Evolutionary conservation across 2,797 vertebrate species (phyloP).

Genomic region (Bryconaethiops microstoma): DNA sequence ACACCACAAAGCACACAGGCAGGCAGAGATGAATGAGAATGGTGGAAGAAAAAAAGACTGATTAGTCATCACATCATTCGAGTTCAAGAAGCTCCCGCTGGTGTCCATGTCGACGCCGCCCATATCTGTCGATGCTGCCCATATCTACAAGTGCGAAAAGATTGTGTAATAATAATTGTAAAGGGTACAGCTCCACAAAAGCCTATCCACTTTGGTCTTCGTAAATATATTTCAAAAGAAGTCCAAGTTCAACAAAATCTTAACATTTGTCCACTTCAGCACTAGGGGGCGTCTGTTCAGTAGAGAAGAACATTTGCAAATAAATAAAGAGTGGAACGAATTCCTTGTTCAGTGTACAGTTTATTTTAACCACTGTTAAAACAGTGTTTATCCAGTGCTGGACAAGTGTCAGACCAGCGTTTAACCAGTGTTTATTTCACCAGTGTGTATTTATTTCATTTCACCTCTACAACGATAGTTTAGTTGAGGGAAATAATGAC

Average conservation of each 20-base stretch:
- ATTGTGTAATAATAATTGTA: neutral
- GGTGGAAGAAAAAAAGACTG: neutral
- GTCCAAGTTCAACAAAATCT: neutral
- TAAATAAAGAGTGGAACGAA: slow-evolving; percentile 24
- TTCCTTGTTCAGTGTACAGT: neutral
- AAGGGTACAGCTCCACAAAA: neutral
- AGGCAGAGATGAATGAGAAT: neutral
- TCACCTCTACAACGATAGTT: neutral
- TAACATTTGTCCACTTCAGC: neutral
- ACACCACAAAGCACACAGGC: neutral
- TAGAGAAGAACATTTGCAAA: slow-evolving; percentile 14
- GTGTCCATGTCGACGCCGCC: too few species aligned
- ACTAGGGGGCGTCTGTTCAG: neutral
- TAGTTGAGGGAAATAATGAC: slow-evolving; percentile 6
- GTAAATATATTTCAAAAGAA: neutral
- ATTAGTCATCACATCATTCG: neutral
- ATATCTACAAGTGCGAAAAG: neutral
- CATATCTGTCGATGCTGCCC: neutral
- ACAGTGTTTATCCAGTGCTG: too few species aligned
- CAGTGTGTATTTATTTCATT: too few species aligned
- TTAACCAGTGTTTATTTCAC: too few species aligned
- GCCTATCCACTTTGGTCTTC: neutral
- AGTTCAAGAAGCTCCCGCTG: neutral
- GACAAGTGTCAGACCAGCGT: too few species aligned
- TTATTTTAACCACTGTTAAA: neutral